Evolutionary conservation across 2,888 invertebrate species (phyloP), one percentile per base, ranked within the genome.

Genomic region (Drosophila conformis): DNA sequence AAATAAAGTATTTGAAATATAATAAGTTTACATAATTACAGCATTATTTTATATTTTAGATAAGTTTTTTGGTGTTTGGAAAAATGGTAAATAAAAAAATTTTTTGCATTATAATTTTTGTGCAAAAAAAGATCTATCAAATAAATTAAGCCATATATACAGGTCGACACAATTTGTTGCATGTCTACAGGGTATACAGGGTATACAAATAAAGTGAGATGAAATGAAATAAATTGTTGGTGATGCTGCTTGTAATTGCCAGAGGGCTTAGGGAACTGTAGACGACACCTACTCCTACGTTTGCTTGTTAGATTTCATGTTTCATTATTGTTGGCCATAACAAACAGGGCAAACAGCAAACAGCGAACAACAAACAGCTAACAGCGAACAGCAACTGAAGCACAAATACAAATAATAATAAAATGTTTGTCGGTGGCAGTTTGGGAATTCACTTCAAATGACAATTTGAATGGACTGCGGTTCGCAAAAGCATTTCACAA

Each of bases 351-450:
- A 15, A 52, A 29, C 15, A 61, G 4, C 25, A 35, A 54, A 33
- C 13, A 29, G 25, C 51, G 21, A 51, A 63, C 6, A 63, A 10
- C 21, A 35, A 54, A 33, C 13, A 11, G 48, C n/a, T 42, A 31
- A 58, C 35, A 68, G 25, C 11, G n/a, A 40, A 52, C 46, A 64
- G 4, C 7, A 38, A 51, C 6, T 42, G 29, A 38, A 52, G 52
- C 4, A 61, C 33, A 52, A 61, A 67, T 15, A 58, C 33, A 27
- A 46, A 53, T 53, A 65, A 54, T 51, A 64, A 36, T 36, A 78
- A 68, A 68, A 61, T 68, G 57, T 59, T 64, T 79, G 84, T 58
- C 79, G 61, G 31, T 13, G 33, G 29, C 82, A 82, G 73, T 58
- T 42, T 69, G 48, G 11, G 38, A 62, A 69, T 73, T 64, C 62